phyloP scores from a whole-genome alignment of 1,140 invertebrate genomes.

The Drosophila sp. region DNA sequence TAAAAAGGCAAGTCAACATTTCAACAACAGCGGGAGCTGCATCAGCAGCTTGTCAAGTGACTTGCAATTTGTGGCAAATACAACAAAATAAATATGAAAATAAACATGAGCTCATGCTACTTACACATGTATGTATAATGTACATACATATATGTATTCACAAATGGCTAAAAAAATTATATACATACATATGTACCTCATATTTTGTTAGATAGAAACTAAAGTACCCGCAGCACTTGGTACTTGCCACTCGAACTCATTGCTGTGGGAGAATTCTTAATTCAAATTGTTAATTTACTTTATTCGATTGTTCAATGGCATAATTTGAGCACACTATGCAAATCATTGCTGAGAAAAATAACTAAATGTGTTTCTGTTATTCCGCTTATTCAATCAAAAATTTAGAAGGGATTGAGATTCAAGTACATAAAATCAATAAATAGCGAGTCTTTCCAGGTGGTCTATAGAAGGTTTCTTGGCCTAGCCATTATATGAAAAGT shows the following conservation, averaged over 20 bases:
- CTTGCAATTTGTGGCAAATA: conserved; percentile 80
- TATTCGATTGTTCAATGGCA: conserved; percentile 42
- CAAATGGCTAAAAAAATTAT: not conserved
- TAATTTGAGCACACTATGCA: conserved; percentile 20
- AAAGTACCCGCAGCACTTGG: conserved; percentile 74
- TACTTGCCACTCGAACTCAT: conserved; percentile 42
- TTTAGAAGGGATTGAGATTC: not conserved
- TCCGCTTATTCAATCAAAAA: conserved; percentile 8
- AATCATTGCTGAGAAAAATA: conserved; percentile 31
- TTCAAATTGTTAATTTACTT: conserved; percentile 63
- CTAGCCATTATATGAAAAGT: too few relatives aligned
- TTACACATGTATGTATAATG: conserved; percentile 69
- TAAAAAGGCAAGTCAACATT: conserved; percentile 82
- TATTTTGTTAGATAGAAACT: conserved; percentile 42
- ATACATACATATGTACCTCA: conserved; percentile 12
- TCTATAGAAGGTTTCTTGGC: too few relatives aligned
- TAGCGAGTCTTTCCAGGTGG: too few relatives aligned
- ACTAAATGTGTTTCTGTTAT: not conserved
- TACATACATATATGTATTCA: conserved; percentile 41
- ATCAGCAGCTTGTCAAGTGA: conserved; percentile 83
- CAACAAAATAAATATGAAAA: conserved; percentile 68
- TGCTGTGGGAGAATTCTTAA: conserved; percentile 59
- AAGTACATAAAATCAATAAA: too few relatives aligned
- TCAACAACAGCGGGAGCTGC: conserved; percentile 83
- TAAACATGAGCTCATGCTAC: conserved; percentile 83